These are phyloP conservation scores for Rosalia funebris DNA, from an alignment of 2,888 invertebrate genomes.

Conservation along the genomic window DNA sequence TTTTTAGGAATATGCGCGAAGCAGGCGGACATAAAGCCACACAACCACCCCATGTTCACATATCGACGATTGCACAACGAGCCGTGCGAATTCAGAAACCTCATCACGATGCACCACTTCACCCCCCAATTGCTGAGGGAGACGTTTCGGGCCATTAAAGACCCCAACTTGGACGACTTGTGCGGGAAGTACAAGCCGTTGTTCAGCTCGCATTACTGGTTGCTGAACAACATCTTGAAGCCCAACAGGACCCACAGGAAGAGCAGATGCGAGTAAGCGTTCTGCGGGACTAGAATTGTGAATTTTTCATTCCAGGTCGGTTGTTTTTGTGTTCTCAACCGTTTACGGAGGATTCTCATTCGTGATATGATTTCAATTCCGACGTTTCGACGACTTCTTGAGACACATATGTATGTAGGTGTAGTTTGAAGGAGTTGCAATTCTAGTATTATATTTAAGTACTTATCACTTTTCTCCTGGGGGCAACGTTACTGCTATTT, in stretches of 20 bases:
- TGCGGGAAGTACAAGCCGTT: slow-evolving; percentile 27
- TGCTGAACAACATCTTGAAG: slow-evolving; percentile 35
- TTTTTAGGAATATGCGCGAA: slow-evolving; percentile 47
- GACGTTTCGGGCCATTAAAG: slow-evolving; percentile 26
- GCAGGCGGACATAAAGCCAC: slow-evolving; percentile 37
- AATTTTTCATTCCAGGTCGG: background rate
- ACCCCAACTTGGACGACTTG: slow-evolving; percentile 25
- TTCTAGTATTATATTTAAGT: slow-evolving; percentile 13
- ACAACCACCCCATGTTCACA: slow-evolving; percentile 40
- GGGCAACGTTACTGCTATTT: background rate
- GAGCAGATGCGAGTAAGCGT: slow-evolving; percentile 25
- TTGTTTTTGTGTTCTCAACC: too few relatives aligned
- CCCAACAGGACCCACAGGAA: slow-evolving; percentile 29
- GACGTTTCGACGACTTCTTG: too few relatives aligned
- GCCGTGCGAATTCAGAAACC: slow-evolving; percentile 39
- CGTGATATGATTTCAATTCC: too few relatives aligned
- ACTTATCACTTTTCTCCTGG: background rate
- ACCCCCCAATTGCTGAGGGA: slow-evolving; percentile 36
- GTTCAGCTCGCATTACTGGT: slow-evolving; percentile 38
- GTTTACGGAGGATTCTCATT: too few relatives aligned
- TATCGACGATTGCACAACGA: slow-evolving; percentile 34
- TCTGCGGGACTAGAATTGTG: background rate
- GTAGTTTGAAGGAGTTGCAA: background rate
- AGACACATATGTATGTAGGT: background rate
- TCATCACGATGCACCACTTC: slow-evolving; percentile 46